phyloP scores from a whole-genome alignment of 2,797 vertebrate genomes.

The Jordanella pulchra region DNA sequence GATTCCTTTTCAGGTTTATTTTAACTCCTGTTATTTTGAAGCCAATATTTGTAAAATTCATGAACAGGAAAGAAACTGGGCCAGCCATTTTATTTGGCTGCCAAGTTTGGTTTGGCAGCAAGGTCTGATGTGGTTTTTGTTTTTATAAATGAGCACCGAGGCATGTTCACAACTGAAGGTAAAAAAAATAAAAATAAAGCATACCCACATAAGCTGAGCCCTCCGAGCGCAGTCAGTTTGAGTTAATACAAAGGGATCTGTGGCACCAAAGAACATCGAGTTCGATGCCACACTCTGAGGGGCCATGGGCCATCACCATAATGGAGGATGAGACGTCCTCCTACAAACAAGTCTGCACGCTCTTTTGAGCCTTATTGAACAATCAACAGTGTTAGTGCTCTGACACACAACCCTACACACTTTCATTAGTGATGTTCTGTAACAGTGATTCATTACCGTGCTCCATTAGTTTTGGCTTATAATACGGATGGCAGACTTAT shows the following conservation, averaged over 20 bases:
- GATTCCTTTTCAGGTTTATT: not conserved
- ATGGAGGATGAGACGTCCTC: conserved; percentile 59
- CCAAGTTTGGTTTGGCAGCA: conserved; percentile 4
- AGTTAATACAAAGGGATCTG: conserved; percentile 54
- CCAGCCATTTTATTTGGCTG: not conserved
- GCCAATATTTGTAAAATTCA: not conserved
- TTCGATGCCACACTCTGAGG: conserved; percentile 50
- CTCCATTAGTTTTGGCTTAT: conserved; percentile 51
- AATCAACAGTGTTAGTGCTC: conserved; percentile 30
- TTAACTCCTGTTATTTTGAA: not conserved
- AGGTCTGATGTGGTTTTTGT: conserved; percentile 10
- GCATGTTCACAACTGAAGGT: conserved; percentile 40
- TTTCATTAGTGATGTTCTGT: conserved; percentile 51
- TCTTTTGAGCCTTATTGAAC: conserved; percentile 23
- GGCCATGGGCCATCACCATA: conserved; percentile 56
- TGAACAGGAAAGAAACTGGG: not conserved
- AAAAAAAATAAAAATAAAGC: conserved; percentile 45
- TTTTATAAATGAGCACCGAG: conserved; percentile 19
- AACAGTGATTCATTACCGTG: conserved; percentile 49
- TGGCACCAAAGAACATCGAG: conserved; percentile 62
- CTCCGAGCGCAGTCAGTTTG: conserved; percentile 51
- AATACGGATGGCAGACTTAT: conserved; percentile 52
- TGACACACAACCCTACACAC: conserved; percentile 42
- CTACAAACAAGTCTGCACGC: conserved; percentile 20
- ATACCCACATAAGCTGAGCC: conserved; percentile 24